A percentile compares a stretch with the other conserved stretches of the same genome.
These are phyloP conservation scores for Drosophila nannoptera DNA, from an alignment of 1,140 invertebrate species.

Conservation along the genomic window DNA sequence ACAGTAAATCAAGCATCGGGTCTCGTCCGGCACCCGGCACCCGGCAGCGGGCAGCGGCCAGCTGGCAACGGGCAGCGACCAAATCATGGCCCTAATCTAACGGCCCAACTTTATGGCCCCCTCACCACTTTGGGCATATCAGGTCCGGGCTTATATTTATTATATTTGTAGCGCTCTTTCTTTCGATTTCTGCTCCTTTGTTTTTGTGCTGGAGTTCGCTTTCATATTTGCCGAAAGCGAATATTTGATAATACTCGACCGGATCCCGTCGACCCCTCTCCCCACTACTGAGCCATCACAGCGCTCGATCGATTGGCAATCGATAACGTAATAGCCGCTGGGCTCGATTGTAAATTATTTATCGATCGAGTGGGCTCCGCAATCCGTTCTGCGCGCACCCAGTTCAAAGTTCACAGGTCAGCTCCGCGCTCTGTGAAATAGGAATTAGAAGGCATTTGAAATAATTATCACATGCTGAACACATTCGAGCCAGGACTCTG, in stretches of 20 bases:
- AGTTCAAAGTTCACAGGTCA: too few relatives aligned
- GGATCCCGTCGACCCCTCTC: constrained; percentile 1
- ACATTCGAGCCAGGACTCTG: constrained; percentile 46
- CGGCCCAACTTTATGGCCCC: constrained; percentile 59
- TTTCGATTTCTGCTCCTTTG: constrained; percentile 23
- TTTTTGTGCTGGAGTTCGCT: constrained; percentile 37
- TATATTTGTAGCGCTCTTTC: constrained; percentile 41
- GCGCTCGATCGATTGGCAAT: constrained; percentile 41
- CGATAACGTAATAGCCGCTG: constrained; percentile 19
- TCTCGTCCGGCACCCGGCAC: constrained; percentile 42
- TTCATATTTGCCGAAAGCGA: constrained; percentile 75
- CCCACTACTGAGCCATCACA: constrained; percentile 27
- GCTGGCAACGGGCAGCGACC: constrained; percentile 39
- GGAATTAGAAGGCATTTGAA: constrained; percentile 42
- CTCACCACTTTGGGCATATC: constrained; percentile 63
- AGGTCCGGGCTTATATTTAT: constrained; percentile 56
- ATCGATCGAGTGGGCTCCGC: constrained; percentile 20
- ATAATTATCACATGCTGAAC: constrained; percentile 57
- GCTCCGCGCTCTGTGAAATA: neutral
- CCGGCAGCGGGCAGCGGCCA: constrained; percentile 43
- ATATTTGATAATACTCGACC: constrained; percentile 60
- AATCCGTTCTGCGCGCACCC: too few relatives aligned
- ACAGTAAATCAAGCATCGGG: constrained; percentile 51
- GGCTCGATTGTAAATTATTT: constrained; percentile 39
- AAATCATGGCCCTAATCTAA: constrained; percentile 75